Conservation (phyloP, 2,888 invertebrate genomes). For the Pseudanteris insignis region DNA sequence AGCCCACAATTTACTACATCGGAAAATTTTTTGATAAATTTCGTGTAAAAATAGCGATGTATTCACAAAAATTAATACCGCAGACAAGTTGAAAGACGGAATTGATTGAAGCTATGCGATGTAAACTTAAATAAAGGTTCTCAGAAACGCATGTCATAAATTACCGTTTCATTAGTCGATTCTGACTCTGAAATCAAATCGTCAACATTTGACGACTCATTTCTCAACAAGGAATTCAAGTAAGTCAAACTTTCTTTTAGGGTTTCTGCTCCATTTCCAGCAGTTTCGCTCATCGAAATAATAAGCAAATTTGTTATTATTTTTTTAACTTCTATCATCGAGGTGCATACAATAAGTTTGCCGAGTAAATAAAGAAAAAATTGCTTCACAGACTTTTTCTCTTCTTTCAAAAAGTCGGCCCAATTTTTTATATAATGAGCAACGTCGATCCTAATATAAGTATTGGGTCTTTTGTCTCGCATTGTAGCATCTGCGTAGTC, state of each 20-base stretch:
- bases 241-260: constrained; percentile 1
- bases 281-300: background rate
- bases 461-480: constrained; percentile 4
- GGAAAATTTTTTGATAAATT: no score
- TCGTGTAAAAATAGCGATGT: no score
- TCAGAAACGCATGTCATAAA: no score
- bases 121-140: no score
- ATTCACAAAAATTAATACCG: no score
- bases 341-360: background rate
- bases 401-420: constrained; percentile 10
- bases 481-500: constrained; percentile 25
- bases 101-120: no score
- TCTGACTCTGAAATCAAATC: no score
- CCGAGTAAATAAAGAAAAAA: background rate
- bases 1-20: no score
- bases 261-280: constrained; percentile 1
- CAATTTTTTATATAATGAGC: constrained; percentile 41
- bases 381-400: constrained; percentile 6
- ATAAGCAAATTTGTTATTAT: no score
- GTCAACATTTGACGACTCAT: no score
- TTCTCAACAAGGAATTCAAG: background rate
- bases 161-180: no score
- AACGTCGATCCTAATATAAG: constrained; percentile 43
- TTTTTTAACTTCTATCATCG: background rate
- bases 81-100: no score